Evolutionary conservation across 1,140 invertebrate species (phyloP).

Genomic region (Achroia grisella): DNA sequence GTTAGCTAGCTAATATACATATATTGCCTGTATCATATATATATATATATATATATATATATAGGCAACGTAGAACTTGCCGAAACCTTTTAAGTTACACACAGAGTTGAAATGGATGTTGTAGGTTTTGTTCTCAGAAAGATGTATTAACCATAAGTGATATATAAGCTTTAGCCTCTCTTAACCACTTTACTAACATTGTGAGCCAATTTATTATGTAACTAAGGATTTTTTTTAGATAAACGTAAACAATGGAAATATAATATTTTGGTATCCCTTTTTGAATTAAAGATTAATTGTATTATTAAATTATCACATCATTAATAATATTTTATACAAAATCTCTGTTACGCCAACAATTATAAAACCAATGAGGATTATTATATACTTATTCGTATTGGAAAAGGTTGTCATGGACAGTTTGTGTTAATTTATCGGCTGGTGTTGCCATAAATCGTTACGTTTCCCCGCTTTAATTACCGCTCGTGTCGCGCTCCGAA

Average conservation of each 20-base stretch:
- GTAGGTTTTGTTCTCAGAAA: no score
- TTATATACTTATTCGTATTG: constrained; percentile 2
- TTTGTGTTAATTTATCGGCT: constrained; percentile 25
- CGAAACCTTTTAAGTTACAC: no score
- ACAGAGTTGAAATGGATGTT: no score
- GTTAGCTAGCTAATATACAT: no score
- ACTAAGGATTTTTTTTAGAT: no score
- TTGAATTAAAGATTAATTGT: background rate
- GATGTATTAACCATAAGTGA: no score
- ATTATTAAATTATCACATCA: background rate
- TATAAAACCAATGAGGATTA: constrained; percentile 2
- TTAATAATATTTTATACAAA: background rate
- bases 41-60: no score
- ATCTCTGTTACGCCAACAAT: background rate
- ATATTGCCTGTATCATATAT: no score
- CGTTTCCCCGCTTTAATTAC: constrained; percentile 28
- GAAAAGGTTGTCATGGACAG: constrained; percentile 12
- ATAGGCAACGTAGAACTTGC: no score
- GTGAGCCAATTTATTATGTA: no score
- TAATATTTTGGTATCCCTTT: background rate
- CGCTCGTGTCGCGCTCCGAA: constrained; percentile 18
- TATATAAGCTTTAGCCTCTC: no score
- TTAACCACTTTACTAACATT: no score
- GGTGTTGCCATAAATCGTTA: constrained; percentile 25
- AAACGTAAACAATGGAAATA: background rate